Evolutionary conservation across 2,113 vertebrate species (phyloP), one percentile per base, ranked within the genome.

Genomic region (Apteryx mantelli): DNA sequence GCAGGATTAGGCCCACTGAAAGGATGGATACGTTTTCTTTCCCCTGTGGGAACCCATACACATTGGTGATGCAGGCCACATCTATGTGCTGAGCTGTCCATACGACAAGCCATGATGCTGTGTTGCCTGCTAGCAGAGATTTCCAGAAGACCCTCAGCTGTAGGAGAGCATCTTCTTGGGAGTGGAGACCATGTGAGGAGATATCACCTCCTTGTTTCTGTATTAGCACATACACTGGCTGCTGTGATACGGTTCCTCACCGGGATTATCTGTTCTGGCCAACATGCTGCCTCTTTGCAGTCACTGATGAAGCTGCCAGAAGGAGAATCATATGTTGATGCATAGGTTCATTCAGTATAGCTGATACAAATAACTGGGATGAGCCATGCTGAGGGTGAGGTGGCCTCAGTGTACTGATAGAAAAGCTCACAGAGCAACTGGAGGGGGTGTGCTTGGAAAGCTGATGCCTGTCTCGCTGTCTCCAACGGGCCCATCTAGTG

Each of bases 401-500:
- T 58, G 18, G 24, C 8, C 20, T 32, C 24, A 6, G 36, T 55
- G 52, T 18, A 28, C 36, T 40, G 52, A 42, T 12, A 48, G 50
- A 13, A 30, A 18, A 68, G 71, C 17, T 26, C 1, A 2, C 34
- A 14, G 48, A 24, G 22, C 58, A 28, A 4, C 24, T 50, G 56
- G 25, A 10, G 1, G 0, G 5, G 10, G 6, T 82, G 17, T 12
- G 44, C 38, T 40, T 12, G 1, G 8, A 34, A 66, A 3, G 32
- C 60, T 1, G 4, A 9, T n/a, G 34, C 42, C 34, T 3, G 0
- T 50, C 15, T 44, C 3, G 1, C 3, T 70, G 75, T 38, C 36
- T 77, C 58, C 28, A 56, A 1, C 38, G 26, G 9, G 68, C 17
- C 28, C 26, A 55, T 69, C 32, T 96, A 55, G 26, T 70, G 36